Evolutionary conservation across 2,113 vertebrate genomes (phyloP).

Genomic region (Pyxicephalus adspersus): DNA sequence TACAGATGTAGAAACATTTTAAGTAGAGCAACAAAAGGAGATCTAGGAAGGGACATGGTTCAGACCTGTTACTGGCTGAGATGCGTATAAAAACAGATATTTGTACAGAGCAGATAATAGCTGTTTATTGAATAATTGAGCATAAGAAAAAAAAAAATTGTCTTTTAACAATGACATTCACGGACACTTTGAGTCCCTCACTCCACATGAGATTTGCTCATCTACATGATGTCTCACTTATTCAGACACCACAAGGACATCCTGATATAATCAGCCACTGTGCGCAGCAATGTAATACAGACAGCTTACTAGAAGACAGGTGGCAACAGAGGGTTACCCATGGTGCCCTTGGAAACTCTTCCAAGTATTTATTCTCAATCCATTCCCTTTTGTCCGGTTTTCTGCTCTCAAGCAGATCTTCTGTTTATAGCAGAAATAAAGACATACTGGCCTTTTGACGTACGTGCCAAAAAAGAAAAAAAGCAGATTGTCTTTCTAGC

Average conservation of each 20-base stretch:
- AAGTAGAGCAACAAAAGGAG: constrained; percentile 64
- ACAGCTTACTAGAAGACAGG: constrained; percentile 35
- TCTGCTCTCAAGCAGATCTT: background rate
- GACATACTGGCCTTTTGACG: background rate
- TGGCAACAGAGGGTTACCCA: constrained; percentile 41
- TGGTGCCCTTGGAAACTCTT: constrained; percentile 21
- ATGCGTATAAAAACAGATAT: constrained; percentile 50
- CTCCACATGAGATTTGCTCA: constrained; percentile 50
- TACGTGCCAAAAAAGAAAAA: background rate
- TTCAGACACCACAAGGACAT: constrained; percentile 47
- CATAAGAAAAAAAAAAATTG: constrained; percentile 10
- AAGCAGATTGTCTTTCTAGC: background rate
- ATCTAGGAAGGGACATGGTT: constrained; percentile 60
- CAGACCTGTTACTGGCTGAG: constrained; percentile 51
- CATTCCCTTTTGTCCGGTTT: constrained; percentile 20
- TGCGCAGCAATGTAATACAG: constrained; percentile 13
- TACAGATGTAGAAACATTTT: constrained; percentile 67
- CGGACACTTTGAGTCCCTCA: constrained; percentile 16
- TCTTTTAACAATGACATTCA: constrained; percentile 35
- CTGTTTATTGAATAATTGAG: constrained; percentile 50
- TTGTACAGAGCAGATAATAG: constrained; percentile 47
- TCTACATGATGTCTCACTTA: constrained; percentile 52
- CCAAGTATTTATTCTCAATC: background rate
- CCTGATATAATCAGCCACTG: constrained; percentile 49
- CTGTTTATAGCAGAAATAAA: background rate